Base-by-base conservation (phyloP, 2,113 vertebrate species). In the Piaya cayana region DNA sequence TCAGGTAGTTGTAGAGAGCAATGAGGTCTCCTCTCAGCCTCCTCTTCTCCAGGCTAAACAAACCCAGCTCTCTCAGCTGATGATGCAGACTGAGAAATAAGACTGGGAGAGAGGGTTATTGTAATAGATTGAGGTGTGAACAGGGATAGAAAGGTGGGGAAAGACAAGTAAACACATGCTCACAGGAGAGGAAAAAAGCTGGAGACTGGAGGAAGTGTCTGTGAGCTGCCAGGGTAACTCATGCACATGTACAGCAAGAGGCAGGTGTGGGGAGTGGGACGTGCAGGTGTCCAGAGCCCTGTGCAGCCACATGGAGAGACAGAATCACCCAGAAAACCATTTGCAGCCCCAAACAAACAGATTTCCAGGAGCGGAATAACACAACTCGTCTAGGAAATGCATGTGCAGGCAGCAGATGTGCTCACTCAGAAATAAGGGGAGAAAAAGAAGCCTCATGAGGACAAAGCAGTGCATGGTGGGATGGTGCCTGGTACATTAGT, bases 391-490 rank as follows among this genome's bases (percentile, higher is more conserved):
- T 29, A 26, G 36, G 50, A 77, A 71, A 62, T 12, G 36, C 22
- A 12, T 0, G 5, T 52, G 42, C 25, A 29, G 49, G 21, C 10
- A n/a, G 34, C 49, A 72, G 49, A 53, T 3, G 5, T 34, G 29
- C 42, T 80, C 9, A 37, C 26, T 9, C 25, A 47, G 58, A 37
- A 50, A 36, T 23, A 45, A 82, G 1, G 11, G 11, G 29, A 0
- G 5, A 45, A 18, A 29, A 65, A 15, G 25, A 39, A 55, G 34
- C 25, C n/a, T 55, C 15, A 7, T 0, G 0, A 64, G 56, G 55
- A 74, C 18, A 22, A 20, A 11, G 37, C 0, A 0, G 23, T 34
- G 20, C 25, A 4, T 0, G 0, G 15, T 4, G 49, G 59, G 36
- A 43, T 6, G 3, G 36, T 69, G 55, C 53, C 68, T 5, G 6